phyloP scores from a whole-genome alignment of 2,888 invertebrate species.

The Bhutanitis thaidina region DNA sequence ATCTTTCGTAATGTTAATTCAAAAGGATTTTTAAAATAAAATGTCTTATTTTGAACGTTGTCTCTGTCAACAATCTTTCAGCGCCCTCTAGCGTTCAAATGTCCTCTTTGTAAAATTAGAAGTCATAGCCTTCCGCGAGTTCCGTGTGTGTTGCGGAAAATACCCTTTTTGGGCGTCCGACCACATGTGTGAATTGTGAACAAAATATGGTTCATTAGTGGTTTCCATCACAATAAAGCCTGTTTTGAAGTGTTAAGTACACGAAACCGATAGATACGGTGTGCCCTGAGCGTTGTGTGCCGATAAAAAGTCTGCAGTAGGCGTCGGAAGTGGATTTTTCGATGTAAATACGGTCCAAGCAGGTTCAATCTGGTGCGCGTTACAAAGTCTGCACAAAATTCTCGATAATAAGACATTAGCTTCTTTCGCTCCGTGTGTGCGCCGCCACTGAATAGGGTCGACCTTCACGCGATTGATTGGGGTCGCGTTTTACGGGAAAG shows the following conservation, averaged over 20 bases:
- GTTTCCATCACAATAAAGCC: constrained; percentile 54
- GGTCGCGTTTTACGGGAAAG: constrained; percentile 49
- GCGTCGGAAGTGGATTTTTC: constrained; percentile 75
- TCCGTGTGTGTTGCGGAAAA: constrained; percentile 81
- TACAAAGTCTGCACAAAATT: constrained; percentile 61
- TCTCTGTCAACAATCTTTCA: constrained; percentile 38
- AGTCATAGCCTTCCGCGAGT: constrained; percentile 75
- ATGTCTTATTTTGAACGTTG: constrained; percentile 43
- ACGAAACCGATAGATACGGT: constrained; percentile 54
- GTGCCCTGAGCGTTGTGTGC: constrained; percentile 57
- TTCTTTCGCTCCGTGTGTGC: constrained; percentile 43
- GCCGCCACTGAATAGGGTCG: constrained; percentile 35
- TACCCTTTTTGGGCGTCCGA: constrained; percentile 84
- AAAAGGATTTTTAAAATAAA: neutral
- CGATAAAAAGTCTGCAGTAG: constrained; percentile 58
- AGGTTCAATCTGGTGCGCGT: constrained; percentile 75
- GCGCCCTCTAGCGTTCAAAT: constrained; percentile 67
- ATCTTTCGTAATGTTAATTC: neutral
- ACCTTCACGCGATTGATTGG: constrained; percentile 43
- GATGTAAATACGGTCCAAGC: constrained; percentile 76
- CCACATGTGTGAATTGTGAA: constrained; percentile 82
- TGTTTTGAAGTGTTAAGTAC: constrained; percentile 54
- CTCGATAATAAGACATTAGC: constrained; percentile 42
- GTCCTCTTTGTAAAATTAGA: constrained; percentile 70
- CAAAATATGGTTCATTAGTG: constrained; percentile 74